Percentiles rank a stretch among this genome's conserved stretches.
phyloP scores from a whole-genome alignment of 2,797 vertebrate species.

The Echeneis naucrates region DNA sequence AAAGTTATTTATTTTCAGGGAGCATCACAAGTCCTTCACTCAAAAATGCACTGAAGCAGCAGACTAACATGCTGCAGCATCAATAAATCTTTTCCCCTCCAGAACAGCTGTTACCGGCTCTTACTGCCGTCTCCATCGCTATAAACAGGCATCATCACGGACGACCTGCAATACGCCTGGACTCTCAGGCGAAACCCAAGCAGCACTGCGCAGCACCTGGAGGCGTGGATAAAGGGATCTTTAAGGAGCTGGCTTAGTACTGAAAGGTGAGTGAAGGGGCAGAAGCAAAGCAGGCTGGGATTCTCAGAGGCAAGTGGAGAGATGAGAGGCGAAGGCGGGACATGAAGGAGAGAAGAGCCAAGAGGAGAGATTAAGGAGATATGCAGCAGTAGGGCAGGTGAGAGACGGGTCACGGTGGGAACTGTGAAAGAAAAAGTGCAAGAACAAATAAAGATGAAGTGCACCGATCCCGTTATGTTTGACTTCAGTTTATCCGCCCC shows the following conservation, averaged over 20 bases:
- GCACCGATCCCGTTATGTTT: neutral
- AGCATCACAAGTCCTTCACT: neutral
- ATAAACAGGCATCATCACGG: neutral
- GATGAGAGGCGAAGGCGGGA: neutral
- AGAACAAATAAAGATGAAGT: neutral
- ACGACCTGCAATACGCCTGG: neutral
- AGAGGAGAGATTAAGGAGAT: neutral
- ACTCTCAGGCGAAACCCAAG: neutral
- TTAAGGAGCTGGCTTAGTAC: neutral
- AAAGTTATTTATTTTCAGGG: neutral
- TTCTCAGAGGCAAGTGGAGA: neutral
- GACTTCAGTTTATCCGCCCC: slow-evolving; percentile 16
- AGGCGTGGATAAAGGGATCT: neutral
- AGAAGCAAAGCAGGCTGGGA: slow-evolving; percentile 6
- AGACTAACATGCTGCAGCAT: neutral
- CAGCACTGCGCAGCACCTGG: neutral
- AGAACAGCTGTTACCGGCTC: no score
- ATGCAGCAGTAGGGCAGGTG: neutral
- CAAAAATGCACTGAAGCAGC: neutral
- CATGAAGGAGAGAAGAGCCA: neutral
- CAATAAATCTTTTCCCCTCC: neutral
- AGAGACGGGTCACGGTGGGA: neutral
- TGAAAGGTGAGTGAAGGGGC: neutral
- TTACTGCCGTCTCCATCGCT: neutral
- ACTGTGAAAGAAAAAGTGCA: neutral